Conservation (phyloP, 2,888 invertebrate genomes). For the Seira ritae region DNA sequence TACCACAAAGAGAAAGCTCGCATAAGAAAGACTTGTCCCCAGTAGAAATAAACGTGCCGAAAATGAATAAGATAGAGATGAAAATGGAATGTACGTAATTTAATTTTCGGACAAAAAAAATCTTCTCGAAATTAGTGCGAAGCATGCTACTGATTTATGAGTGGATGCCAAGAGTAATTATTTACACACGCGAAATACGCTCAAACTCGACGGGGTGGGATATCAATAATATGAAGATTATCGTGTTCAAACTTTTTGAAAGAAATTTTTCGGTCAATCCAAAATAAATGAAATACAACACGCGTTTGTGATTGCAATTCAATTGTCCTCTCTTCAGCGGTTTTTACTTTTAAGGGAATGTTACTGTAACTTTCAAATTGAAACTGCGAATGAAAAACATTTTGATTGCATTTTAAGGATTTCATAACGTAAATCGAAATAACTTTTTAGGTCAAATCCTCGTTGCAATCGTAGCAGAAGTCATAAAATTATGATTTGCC, state of each 20-base stretch:
- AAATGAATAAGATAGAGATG: constrained; percentile 6
- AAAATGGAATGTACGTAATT: constrained; percentile 54
- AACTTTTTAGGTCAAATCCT: constrained; percentile 49
- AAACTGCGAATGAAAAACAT: no score
- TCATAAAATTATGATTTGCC: constrained; percentile 42
- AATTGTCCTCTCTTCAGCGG: no score
- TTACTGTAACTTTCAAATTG: no score
- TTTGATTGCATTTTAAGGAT: constrained; percentile 7
- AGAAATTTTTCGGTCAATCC: no score
- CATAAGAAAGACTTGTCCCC: neutral
- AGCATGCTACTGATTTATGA: constrained; percentile 58
- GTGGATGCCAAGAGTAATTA: constrained; percentile 61
- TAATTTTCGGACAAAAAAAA: constrained; percentile 54
- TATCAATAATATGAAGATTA: no score
- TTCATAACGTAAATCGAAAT: constrained; percentile 35
- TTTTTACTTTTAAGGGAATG: no score
- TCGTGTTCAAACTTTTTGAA: no score
- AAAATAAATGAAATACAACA: no score
- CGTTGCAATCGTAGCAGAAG: constrained; percentile 32
- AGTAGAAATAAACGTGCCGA: neutral
- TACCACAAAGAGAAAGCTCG: constrained; percentile 15
- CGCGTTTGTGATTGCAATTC: no score
- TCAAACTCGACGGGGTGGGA: no score
- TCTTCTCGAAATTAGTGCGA: constrained; percentile 55
- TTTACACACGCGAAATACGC: neutral